Evolutionary conservation across 2,797 vertebrate species (phyloP), one percentile per base, ranked within the genome.

Genomic region (Pteropus rufus): DNA sequence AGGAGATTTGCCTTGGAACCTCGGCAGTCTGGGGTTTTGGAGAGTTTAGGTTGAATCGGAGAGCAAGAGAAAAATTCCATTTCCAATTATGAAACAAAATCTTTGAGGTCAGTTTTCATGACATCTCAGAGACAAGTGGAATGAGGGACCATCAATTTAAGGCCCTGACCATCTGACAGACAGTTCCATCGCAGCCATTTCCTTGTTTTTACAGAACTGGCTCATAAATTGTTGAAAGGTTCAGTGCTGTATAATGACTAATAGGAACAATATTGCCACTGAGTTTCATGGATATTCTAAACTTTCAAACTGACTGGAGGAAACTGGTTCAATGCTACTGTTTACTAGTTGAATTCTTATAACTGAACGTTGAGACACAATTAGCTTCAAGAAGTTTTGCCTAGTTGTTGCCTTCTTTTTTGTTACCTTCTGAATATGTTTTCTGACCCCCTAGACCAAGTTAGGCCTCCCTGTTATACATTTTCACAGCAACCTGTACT

Each of bases 141-240:
- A 62, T 77, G 62, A 83, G 26, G 29, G 41, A 14, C n/a, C 81
- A 79, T 82, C 23, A 82, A 52, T 87, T 58, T 84, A 89, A 94
- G 85, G 76, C 29, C 58, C 6, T 89, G 52, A 49, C 36, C 65
- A 46, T 72, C 31, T 92, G 84, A 93, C 64, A 75, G 36, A 54
- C 39, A 79, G 10, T 82, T 58, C 56, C 29, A 67, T 81, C 65
- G 75, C 49, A 70, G 44, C 3, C 10, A 75, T 90, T 93, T 94
- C 36, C 89, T 95, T 75, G 58, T 90, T 90, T 92, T 80, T 95
- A 83, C 24, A 80, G 69, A 87, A 72, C 83, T 36, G 52, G 58
- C 18, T 90, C 65, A 76, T 70, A 83, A 95, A 67, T 84, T 87
- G 36, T 72, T 83, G 69, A 92, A 87, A 90, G 94, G 79, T 70